Evolutionary conservation across 1,140 invertebrate genomes (phyloP).

Genomic region (Atta cephalotes): DNA sequence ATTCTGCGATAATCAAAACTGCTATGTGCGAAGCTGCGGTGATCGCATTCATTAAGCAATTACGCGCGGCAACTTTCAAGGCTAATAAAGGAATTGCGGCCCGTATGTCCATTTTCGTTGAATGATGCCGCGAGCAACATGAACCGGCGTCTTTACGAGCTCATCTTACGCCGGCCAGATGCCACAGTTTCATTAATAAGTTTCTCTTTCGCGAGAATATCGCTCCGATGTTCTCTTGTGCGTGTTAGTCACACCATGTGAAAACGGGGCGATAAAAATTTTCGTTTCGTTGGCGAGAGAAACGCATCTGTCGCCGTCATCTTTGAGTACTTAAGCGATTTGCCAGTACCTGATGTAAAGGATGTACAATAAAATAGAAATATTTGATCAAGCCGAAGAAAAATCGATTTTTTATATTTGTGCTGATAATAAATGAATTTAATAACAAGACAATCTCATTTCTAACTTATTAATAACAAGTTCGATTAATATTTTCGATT

Average conservation of each 20-base stretch:
- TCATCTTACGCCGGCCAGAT: conserved; percentile 34
- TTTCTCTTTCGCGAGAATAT: conserved; percentile 67
- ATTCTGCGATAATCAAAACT: not conserved
- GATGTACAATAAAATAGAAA: not conserved
- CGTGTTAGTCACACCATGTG: conserved; percentile 29
- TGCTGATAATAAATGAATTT: not conserved
- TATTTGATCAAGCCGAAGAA: not conserved
- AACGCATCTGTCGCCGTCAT: conserved; percentile 33
- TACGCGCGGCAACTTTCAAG: conserved; percentile 15
- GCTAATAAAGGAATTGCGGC: conserved; percentile 50
- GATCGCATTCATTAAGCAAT: conserved; percentile 39
- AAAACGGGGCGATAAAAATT: conserved; percentile 43
- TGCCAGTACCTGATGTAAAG: not conserved
- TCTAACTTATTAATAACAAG: too few species aligned
- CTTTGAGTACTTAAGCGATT: conserved; percentile 24
- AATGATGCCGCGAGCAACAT: conserved; percentile 23
- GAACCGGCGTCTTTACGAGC: conserved; percentile 14
- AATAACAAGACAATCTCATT: too few species aligned
- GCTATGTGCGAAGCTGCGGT: not conserved
- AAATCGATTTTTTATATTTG: not conserved
- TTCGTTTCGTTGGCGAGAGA: conserved; percentile 41
- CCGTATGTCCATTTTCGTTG: conserved; percentile 49
- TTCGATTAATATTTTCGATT: not conserved
- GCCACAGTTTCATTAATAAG: conserved; percentile 68
- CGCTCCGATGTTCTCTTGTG: conserved; percentile 54